These are phyloP conservation scores for Lates calcarifer DNA, from an alignment of 2,113 vertebrate genomes.

Conservation along the genomic window DNA sequence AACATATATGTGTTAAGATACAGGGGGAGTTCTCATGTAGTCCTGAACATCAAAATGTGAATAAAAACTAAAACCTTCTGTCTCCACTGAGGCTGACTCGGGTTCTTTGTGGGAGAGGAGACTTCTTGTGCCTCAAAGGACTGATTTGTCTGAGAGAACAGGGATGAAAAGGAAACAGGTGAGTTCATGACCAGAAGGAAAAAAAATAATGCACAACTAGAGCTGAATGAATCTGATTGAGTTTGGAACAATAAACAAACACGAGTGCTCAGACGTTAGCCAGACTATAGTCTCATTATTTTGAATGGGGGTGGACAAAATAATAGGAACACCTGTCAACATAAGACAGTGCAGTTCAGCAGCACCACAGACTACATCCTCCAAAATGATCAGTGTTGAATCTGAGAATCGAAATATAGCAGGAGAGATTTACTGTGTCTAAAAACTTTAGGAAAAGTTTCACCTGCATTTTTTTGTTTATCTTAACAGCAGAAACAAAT, in stretches of 20 bases:
- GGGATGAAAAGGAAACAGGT: not conserved
- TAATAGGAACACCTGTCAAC: too few species aligned
- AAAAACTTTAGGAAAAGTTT: not conserved
- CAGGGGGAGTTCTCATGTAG: not conserved
- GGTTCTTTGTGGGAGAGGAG: constrained; percentile 60
- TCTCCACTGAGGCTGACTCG: constrained; percentile 68
- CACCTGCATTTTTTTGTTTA: not conserved
- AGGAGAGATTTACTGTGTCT: not conserved
- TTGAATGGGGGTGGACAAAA: too few species aligned
- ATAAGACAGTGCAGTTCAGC: too few species aligned
- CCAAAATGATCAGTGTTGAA: too few species aligned
- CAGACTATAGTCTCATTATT: too few species aligned
- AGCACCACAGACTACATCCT: too few species aligned
- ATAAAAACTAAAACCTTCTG: constrained; percentile 64
- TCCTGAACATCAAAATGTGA: accelerated
- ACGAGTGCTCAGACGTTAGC: not conserved
- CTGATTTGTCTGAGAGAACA: constrained; percentile 75
- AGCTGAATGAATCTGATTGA: not conserved
- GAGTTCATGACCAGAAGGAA: not conserved
- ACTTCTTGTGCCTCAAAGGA: constrained; percentile 86
- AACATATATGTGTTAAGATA: not conserved
- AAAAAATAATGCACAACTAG: too few species aligned
- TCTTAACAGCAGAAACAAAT: not conserved
- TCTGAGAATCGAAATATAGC: too few species aligned
- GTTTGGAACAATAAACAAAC: not conserved